Conservation (phyloP, 2,113 vertebrate species). For the Candoia aspera region DNA sequence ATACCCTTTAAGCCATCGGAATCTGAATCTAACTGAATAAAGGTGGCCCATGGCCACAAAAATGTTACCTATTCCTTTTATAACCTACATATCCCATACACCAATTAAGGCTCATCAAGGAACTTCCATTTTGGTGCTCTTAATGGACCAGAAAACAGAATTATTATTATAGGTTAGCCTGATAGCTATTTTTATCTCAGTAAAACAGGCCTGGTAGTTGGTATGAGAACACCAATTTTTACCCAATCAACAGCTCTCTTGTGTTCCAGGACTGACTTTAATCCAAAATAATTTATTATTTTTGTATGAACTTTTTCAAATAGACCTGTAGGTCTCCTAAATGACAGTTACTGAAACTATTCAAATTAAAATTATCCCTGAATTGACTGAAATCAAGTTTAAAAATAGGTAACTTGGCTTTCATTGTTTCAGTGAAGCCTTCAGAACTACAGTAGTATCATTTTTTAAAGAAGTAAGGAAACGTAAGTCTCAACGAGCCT, state of each 20-base stretch:
- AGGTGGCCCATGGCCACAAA: neutral
- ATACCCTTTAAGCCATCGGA: neutral
- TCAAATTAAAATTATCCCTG: neutral
- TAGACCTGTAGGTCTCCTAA: neutral
- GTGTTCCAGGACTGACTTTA: neutral
- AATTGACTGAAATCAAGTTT: neutral
- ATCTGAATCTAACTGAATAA: neutral
- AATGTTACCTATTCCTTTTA: neutral
- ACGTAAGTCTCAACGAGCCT: constrained; percentile 13
- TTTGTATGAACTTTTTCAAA: neutral
- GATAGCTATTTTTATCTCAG: neutral
- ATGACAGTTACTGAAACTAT: neutral
- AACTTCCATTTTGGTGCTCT: neutral
- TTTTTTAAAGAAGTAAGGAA: constrained; percentile 35
- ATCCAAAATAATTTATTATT: neutral
- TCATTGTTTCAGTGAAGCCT: constrained; percentile 17
- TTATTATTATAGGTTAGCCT: neutral
- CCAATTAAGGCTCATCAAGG: neutral
- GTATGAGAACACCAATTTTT: neutral
- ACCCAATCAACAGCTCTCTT: neutral
- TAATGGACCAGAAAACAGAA: neutral
- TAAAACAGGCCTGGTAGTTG: neutral
- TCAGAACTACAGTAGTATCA: neutral
- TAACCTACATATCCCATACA: neutral
- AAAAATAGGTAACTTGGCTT: constrained; percentile 19